Evolutionary conservation across 2,888 invertebrate species (phyloP).

Genomic region (Caenorhabditis plicata): DNA sequence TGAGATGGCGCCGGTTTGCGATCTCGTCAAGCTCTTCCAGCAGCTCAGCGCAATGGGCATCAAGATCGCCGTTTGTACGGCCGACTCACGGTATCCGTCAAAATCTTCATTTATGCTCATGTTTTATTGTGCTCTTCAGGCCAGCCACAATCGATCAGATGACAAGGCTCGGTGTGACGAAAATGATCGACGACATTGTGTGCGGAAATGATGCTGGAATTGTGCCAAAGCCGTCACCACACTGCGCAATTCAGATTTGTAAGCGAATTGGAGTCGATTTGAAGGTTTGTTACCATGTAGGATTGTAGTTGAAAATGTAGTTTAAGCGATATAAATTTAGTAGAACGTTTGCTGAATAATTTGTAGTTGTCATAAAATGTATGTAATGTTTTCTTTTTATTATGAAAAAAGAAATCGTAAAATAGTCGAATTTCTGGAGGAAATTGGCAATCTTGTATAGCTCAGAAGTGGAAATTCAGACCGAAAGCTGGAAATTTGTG

Average conservation of each 20-base stretch:
- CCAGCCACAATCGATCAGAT: constrained; percentile 57
- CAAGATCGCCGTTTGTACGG: constrained; percentile 68
- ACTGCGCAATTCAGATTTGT: constrained; percentile 67
- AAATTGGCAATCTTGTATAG: too few species aligned
- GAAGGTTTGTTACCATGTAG: constrained; percentile 44
- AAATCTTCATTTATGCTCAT: neutral
- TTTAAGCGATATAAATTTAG: too few species aligned
- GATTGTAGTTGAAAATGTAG: too few species aligned
- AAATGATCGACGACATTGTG: constrained; percentile 67
- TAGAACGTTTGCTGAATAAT: neutral
- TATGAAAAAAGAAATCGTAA: too few species aligned
- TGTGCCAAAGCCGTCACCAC: constrained; percentile 68
- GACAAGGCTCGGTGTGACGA: constrained; percentile 50
- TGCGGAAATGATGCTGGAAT: constrained; percentile 68
- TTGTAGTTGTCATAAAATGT: neutral
- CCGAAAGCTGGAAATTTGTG: too few species aligned
- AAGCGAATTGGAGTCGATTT: constrained; percentile 53
- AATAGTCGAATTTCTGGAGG: too few species aligned
- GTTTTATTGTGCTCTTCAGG: constrained; percentile 22
- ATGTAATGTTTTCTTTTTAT: too few species aligned
- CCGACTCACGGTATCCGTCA: constrained; percentile 64
- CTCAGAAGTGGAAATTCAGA: too few species aligned
- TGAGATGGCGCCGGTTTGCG: constrained; percentile 59
- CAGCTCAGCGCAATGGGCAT: constrained; percentile 66
- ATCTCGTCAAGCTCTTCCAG: constrained; percentile 66